Base-by-base conservation (phyloP, 2,888 invertebrate genomes). In the Volucella zonaria region DNA sequence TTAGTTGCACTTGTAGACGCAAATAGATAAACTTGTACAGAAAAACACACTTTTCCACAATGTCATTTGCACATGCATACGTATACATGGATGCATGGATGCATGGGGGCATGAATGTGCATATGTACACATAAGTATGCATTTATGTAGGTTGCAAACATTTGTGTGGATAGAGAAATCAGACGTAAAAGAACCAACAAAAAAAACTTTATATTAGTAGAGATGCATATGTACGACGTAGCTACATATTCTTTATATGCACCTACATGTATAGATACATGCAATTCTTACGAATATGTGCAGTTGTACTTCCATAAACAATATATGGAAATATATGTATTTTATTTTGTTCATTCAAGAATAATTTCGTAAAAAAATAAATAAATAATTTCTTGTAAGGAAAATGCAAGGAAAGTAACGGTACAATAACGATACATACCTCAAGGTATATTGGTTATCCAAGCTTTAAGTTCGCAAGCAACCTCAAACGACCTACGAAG, bases 351-450 rank as follows among this genome's bases (percentile, higher is more conserved):
- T 31, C 31, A 31, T 31, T 31, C 6, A 31, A 31, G 6, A 31
- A 23, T 23, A 23, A 23, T 23, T 40, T 40, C 9, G 14, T 40
- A 40, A 58, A 6, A 40, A 15, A 59, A n/a, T 8, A 15, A 15
- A 18, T 14, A 42, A 15, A 23, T 23, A 10, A 61, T 45, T 43
- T 45, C 12, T 59, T 14, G 15, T 10, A 42, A n/a, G 38, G 15
- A 8, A 18, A n/a, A 61, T n/a, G 9, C 9, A 61, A 61, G 12
- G 8, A 15, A 67, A 67, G 45, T 59, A 73, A 67, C 49, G 51
- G 73, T 52, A 73, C 85, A 67, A 52, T 59, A 73, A 67, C 49
- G 51, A 66, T 52, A 73, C 85, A 61, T 85, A 85, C 85, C 85
- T 85, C 70, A 14, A 45, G 81, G 66, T 59, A 4, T 14, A 61